Conservation (phyloP, 2,888 invertebrate genomes). For the Asteroscopus sphinx region DNA sequence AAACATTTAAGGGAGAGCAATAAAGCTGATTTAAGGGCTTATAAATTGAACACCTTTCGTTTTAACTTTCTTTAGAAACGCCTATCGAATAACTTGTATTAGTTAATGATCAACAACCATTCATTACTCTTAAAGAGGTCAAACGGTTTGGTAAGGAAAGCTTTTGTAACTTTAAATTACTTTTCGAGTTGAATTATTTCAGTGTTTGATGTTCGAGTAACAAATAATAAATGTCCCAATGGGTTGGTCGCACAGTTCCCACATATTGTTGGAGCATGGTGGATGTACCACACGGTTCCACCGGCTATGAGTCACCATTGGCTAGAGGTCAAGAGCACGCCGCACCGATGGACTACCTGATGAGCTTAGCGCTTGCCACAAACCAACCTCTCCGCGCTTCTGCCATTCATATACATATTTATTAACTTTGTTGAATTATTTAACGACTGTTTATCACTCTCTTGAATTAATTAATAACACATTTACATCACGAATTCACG, state of each 20-base stretch:
- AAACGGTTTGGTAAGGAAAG: slow-evolving; percentile 24
- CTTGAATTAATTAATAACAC: slow-evolving; percentile 28
- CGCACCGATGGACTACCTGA: slow-evolving; percentile 76
- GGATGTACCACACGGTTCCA: slow-evolving; percentile 57
- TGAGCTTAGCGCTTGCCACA: slow-evolving; percentile 79
- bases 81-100: slow-evolving; percentile 66
- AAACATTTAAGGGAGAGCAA: slow-evolving; percentile 70
- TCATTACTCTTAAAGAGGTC: slow-evolving; percentile 53
- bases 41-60: slow-evolving; percentile 76
- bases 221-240: slow-evolving; percentile 31
- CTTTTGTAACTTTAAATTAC: slow-evolving; percentile 29
- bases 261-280: slow-evolving; percentile 51
- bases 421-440: slow-evolving; percentile 43
- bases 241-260: slow-evolving; percentile 56
- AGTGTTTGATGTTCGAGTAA: slow-evolving; percentile 33
- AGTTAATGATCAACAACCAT: slow-evolving; percentile 66
- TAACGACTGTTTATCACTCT: slow-evolving; percentile 18
- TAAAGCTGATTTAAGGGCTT: slow-evolving; percentile 81
- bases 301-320: slow-evolving; percentile 76
- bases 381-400: slow-evolving; percentile 55
- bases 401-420: slow-evolving; percentile 38
- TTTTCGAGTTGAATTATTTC: slow-evolving; percentile 20
- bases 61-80: slow-evolving; percentile 77
- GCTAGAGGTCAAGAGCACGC: slow-evolving; percentile 86
- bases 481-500: slow-evolving; percentile 9